Base-by-base conservation (phyloP, 1,140 invertebrate species). In the Cherax destructor region DNA sequence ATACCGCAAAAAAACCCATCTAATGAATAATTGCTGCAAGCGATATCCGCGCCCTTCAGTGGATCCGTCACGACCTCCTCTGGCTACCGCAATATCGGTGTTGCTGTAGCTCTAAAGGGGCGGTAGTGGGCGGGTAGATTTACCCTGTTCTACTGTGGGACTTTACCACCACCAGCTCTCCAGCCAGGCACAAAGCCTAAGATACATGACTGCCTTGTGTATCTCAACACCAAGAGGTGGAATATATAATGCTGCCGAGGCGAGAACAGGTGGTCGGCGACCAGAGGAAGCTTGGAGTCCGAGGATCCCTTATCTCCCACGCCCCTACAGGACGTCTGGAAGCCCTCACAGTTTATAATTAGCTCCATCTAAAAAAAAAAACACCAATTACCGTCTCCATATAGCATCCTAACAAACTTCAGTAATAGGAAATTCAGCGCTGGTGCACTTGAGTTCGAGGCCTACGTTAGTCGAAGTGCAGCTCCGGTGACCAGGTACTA, bases 11-110 rank as follows among this genome's bases (percentile, higher is more conserved):
- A 86, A 86, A 52, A 21, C 24, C 11, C 69, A 3, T n/a, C 78
- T 86, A 86, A 86, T 86, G 74, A 86, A 86, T 86, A 77, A 86
- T 86, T 86, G 85, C 78, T 86, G 85, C 56, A n/a, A 77, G 52
- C 74, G 74, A 59, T 78, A 86, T 86, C 85, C 30, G 30, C 6
- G 21, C 69, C n/a, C n/a, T n/a, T 72, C 74, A 77, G 69, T 78
- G 41, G 50, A 21, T 86, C 85, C 21, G 50, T n/a, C 50, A 24
- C 41, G 79, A n/a, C 21, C 30, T 56, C 61, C 52, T 56, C 6
- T 56, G 11, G 11, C 52, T 56, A 56, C 52, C 11, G 52, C 6
- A 56, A 56, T 11, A 56, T 56, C 52, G 52, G 11, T 56, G 11
- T 6, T 11, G 52, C 6, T 6, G 52, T 11, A 56, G 1, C 52